These are phyloP conservation scores for Chydorus sphaericus DNA, from an alignment of 2,888 invertebrate species.

Conservation along the genomic window DNA sequence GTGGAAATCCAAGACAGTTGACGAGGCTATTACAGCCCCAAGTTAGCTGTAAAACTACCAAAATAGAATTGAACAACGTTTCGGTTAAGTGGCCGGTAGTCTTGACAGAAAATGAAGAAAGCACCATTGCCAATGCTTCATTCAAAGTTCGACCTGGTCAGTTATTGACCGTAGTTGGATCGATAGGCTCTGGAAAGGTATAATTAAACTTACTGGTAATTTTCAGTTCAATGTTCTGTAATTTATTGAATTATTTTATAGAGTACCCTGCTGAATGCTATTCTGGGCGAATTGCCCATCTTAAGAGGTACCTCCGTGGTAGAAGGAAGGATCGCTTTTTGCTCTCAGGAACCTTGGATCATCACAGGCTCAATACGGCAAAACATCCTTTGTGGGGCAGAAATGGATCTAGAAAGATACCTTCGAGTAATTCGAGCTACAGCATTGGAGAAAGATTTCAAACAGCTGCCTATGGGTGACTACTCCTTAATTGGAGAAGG, in stretches of 20 bases:
- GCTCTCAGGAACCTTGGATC: constrained; percentile 21
- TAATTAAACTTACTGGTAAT: too few species aligned
- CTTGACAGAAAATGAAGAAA: background rate
- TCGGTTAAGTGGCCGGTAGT: background rate
- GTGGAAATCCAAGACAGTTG: too few species aligned
- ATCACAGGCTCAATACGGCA: constrained; percentile 20
- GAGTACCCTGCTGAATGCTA: constrained; percentile 22
- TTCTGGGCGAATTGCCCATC: constrained; percentile 34
- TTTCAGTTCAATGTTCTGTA: background rate
- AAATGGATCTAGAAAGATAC: constrained; percentile 39
- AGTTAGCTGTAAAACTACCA: background rate
- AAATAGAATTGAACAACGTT: background rate
- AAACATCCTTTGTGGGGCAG: constrained; percentile 21
- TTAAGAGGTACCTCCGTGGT: constrained; percentile 27
- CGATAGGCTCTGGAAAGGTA: constrained; percentile 75
- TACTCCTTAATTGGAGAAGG: constrained; percentile 73
- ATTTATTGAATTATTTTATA: background rate
- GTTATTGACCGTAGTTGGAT: constrained; percentile 64
- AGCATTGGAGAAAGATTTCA: constrained; percentile 55
- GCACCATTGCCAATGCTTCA: constrained; percentile 16
- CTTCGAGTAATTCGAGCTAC: constrained; percentile 51
- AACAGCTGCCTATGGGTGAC: constrained; percentile 61
- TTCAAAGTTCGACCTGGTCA: constrained; percentile 18
- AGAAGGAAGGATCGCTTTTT: constrained; percentile 31
- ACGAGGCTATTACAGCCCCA: too few species aligned